Evolutionary conservation across 2,113 vertebrate genomes (phyloP).

Genomic region (Lonchura striata): DNA sequence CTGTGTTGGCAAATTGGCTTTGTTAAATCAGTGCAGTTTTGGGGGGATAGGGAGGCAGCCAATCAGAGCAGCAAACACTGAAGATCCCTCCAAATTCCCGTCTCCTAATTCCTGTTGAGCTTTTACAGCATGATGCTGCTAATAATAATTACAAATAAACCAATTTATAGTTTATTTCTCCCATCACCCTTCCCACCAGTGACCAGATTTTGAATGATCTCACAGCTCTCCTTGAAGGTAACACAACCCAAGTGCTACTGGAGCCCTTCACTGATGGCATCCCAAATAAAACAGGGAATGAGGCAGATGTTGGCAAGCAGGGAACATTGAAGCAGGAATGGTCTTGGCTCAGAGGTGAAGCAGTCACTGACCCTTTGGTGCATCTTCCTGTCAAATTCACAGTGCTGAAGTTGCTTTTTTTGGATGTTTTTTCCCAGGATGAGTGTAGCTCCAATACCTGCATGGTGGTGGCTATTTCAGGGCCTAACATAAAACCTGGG

Average conservation of each 20-base stretch:
- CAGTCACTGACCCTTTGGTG: not conserved
- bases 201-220: not conserved
- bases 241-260: rapidly evolving
- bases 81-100: not conserved
- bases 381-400: not conserved
- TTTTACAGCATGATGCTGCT: not conserved
- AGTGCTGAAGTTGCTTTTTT: not conserved
- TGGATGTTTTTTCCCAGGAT: not conserved
- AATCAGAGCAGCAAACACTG: not conserved
- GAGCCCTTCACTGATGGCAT: not conserved
- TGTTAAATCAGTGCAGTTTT: not conserved
- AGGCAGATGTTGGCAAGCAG: not conserved
- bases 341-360: rapidly evolving
- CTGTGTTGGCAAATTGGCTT: not conserved
- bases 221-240: not conserved
- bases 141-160: not conserved
- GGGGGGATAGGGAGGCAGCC: not conserved
- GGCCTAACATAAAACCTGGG: not conserved
- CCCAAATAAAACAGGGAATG: not conserved
- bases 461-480: rapidly evolving
- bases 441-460: not conserved
- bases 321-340: rapidly evolving
- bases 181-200: not conserved
- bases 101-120: not conserved
- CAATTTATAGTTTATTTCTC: not conserved